Evolutionary conservation across 1,140 invertebrate genomes (phyloP), one percentile per base, ranked within the genome.

Genomic region (Penaeus indicus): DNA sequence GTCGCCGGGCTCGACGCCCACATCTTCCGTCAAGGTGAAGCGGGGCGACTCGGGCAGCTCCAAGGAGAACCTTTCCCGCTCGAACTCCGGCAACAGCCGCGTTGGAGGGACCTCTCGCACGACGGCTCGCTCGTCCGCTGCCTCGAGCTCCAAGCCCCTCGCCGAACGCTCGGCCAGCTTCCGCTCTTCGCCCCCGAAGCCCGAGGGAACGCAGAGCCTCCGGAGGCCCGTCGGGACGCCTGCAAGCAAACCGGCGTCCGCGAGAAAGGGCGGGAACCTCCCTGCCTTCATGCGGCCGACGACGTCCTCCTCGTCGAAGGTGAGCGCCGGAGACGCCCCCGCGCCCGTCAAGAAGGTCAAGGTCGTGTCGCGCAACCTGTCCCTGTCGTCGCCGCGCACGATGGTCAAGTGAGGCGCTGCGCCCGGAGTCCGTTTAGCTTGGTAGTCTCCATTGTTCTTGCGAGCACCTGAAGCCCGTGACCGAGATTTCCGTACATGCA

Each of bases 261-360:
- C 85, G 22, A 87, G 83, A 38, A 90, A 86, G 42, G 91, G 90
- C 19, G 90, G 83, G 18, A 84, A 61, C 27, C 25, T 89, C 27
- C 90, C 92, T 3, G 90, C 94, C 90, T 95, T 95, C 91, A 95
- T 95, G 95, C 92, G 94, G 87, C 95, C 95, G 0, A 95, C 95
- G 0, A 93, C 95, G 0, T 93, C 95, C 8, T 95, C 94, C 82
- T 93, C 93, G 1, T 95, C 95, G 77, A 95, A 95, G 92, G 94
- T 67, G 10, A 80, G 84, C 54, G 85, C 72, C 63, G 42, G 60
- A 7, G 85, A 83, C 22, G 47, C 83, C 13, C 32, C 88, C 61
- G 75, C 89, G 7, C 64, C 90, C 13, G 69, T 85, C 25, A 88
- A 86, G 54, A 90, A 90, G 61, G 84, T 85, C 13, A 83, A 89